These are phyloP conservation scores for Metalampra italica DNA, from an alignment of 2,888 invertebrate genomes.

Conservation along the genomic window DNA sequence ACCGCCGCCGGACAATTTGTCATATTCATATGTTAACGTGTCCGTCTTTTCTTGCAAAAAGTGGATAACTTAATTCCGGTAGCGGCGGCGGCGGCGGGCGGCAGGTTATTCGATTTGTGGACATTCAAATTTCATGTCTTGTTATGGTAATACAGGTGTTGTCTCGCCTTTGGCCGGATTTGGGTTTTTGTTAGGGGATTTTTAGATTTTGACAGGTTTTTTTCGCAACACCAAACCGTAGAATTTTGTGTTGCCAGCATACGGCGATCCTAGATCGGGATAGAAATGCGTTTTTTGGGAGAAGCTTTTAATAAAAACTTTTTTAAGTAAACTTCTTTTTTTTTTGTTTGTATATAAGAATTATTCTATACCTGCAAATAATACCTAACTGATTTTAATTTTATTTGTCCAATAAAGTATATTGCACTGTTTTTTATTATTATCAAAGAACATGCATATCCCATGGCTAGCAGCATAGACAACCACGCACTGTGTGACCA, in stretches of 20 bases:
- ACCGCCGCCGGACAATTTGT: conserved; percentile 75
- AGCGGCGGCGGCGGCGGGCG: conserved; percentile 44
- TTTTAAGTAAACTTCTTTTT: too few relatives aligned
- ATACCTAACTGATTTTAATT: too few relatives aligned
- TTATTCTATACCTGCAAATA: too few relatives aligned
- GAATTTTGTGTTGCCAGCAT: too few relatives aligned
- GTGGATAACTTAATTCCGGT: conserved; percentile 74
- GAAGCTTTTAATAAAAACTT: too few relatives aligned
- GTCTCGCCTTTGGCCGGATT: conserved; percentile 56
- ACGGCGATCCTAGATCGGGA: too few relatives aligned
- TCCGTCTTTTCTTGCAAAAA: conserved; percentile 77
- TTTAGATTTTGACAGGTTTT: conserved; percentile 22
- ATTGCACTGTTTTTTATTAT: too few relatives aligned
- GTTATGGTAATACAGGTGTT: conserved; percentile 77
- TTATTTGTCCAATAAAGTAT: too few relatives aligned
- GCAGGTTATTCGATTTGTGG: conserved; percentile 71
- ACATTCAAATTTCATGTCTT: conserved; percentile 76
- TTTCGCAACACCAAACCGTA: not conserved
- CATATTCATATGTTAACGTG: conserved; percentile 80
- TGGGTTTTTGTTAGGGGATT: conserved; percentile 20
- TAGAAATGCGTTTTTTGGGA: too few relatives aligned
- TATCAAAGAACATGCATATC: not conserved
- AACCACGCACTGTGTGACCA: not conserved
- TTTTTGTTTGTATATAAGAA: too few relatives aligned
- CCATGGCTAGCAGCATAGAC: not conserved